A percentile compares a stretch with the other conserved stretches of the same genome.
These are phyloP conservation scores for Silurus glanis DNA, from an alignment of 2,113 vertebrate genomes.

Conservation along the genomic window DNA sequence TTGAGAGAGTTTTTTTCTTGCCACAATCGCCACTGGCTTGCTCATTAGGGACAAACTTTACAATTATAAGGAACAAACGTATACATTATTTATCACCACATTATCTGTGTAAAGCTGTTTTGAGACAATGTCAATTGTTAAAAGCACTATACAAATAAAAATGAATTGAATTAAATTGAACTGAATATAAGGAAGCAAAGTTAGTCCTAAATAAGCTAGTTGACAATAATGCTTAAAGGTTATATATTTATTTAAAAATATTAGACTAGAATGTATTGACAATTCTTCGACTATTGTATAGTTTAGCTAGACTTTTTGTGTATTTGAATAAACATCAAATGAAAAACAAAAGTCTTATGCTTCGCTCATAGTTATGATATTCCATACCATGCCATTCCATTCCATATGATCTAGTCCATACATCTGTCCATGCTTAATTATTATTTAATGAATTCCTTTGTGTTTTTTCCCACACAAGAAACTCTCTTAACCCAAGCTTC, in stretches of 20 bases:
- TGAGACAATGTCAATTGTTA: too few relatives aligned
- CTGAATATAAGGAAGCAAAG: not conserved
- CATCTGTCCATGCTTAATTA: conserved; percentile 30
- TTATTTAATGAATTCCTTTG: conserved; percentile 34
- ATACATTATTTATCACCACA: too few relatives aligned
- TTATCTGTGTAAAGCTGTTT: too few relatives aligned
- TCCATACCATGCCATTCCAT: too few relatives aligned
- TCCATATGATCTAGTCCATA: too few relatives aligned
- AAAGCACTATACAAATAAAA: too few relatives aligned
- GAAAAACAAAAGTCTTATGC: not conserved
- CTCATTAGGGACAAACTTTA: too few relatives aligned
- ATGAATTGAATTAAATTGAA: too few relatives aligned
- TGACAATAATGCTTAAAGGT: not conserved
- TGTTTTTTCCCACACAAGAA: not conserved
- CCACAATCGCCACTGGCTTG: too few relatives aligned
- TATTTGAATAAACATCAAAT: not conserved
- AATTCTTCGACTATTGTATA: not conserved
- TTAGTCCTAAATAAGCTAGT: not conserved
- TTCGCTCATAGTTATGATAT: not conserved
- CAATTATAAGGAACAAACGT: too few relatives aligned
- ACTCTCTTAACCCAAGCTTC: not conserved
- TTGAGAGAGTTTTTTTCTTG: too few relatives aligned
- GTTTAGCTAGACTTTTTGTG: not conserved
- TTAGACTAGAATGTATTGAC: not conserved
- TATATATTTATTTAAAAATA: not conserved